Evolutionary conservation across 2,888 invertebrate species (phyloP).

Genomic region (Eupsilia transversa): DNA sequence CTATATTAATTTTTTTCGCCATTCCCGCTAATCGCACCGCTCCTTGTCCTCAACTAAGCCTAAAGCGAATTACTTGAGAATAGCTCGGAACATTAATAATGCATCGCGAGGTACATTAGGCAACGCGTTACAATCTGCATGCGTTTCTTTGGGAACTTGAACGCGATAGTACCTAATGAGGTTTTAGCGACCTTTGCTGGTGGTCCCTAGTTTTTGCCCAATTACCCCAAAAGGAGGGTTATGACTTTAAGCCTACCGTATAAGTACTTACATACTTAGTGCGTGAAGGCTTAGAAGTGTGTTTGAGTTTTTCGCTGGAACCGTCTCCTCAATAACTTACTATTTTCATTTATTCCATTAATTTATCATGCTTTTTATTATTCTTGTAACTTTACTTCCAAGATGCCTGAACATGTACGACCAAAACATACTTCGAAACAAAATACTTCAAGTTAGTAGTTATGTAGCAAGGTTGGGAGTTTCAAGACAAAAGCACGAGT

Average conservation of each 20-base stretch:
- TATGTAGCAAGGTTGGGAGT: background rate
- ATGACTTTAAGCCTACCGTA: background rate
- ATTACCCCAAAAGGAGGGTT: background rate
- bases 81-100: constrained; percentile 77
- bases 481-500: background rate
- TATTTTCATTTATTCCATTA: background rate
- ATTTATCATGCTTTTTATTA: background rate
- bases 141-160: constrained; percentile 59
- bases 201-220: background rate
- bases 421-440: background rate
- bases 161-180: constrained; percentile 44
- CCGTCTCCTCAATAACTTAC: background rate
- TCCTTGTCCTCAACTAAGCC: background rate
- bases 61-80: constrained; percentile 71
- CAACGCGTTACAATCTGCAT: constrained; percentile 71
- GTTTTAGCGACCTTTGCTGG: constrained; percentile 19
- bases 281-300: background rate
- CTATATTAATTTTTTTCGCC: background rate
- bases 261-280: background rate
- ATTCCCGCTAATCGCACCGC: background rate
- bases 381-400: background rate
- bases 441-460: background rate
- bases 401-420: background rate
- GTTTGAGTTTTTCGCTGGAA: background rate
- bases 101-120: constrained; percentile 72